Evolutionary conservation across 2,113 vertebrate species (phyloP).

Genomic region (Girardinichthys multiradiatus): DNA sequence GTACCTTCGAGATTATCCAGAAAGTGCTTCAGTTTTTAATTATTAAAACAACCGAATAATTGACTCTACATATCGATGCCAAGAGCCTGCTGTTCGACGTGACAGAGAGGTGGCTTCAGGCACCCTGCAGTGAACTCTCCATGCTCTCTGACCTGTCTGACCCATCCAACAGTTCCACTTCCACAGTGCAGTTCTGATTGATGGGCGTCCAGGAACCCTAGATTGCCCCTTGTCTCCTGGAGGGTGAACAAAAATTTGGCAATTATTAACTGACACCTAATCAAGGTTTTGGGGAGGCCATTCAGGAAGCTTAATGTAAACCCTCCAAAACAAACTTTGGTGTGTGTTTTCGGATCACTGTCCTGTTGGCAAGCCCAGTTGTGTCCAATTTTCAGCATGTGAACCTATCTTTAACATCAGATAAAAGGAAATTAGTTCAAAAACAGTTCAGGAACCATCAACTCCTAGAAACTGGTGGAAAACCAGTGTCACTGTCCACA

Average conservation of each 20-base stretch:
- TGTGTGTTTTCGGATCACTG: too few species aligned
- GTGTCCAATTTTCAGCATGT: too few species aligned
- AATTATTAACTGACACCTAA: slow-evolving; percentile 46
- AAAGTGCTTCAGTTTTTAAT: slow-evolving; percentile 7
- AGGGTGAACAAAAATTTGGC: slow-evolving; percentile 24
- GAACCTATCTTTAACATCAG: too few species aligned
- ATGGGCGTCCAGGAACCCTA: slow-evolving; percentile 44
- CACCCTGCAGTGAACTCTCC: slow-evolving; percentile 53
- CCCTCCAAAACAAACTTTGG: too few species aligned
- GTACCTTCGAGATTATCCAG: neutral
- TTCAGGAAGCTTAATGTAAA: too few species aligned
- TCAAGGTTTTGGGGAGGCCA: neutral
- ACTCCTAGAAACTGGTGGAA: too few species aligned
- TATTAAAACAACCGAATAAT: slow-evolving; percentile 21
- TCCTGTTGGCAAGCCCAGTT: too few species aligned
- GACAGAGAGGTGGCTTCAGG: slow-evolving; percentile 41
- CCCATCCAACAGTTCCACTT: slow-evolving; percentile 64
- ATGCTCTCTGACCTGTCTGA: slow-evolving; percentile 69
- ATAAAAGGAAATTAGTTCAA: too few species aligned
- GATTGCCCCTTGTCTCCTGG: slow-evolving; percentile 30
- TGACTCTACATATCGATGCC: slow-evolving; percentile 12
- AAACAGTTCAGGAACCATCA: too few species aligned
- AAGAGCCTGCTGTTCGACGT: slow-evolving; percentile 40
- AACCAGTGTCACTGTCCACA: too few species aligned
- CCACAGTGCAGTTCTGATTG: slow-evolving; percentile 51